Percentiles rank a stretch among this genome's conserved stretches.
phyloP scores from a whole-genome alignment of 2,888 invertebrate species.

The Teleogryllus oceanicus region DNA sequence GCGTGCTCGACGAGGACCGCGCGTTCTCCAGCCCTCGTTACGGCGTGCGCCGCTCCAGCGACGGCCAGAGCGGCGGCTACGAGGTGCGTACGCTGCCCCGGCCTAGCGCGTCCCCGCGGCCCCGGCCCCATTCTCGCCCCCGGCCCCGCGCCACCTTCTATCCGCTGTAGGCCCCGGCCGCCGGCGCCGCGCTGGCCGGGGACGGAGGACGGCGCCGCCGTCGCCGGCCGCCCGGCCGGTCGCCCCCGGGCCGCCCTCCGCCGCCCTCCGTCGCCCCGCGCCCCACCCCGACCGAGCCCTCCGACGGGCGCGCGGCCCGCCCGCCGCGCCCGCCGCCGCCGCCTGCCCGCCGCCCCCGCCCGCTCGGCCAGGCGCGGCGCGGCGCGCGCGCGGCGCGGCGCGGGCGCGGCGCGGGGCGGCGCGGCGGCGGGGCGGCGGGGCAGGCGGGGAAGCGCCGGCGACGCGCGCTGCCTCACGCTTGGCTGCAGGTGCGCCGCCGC shows the following conservation, averaged over 20 bases:
- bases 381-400: not conserved
- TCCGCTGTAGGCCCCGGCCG: not conserved
- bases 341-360: not conserved
- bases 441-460: conserved; percentile 3
- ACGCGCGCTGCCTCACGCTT: conserved; percentile 18
- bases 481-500: conserved; percentile 40
- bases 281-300: not conserved
- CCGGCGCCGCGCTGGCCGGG: not conserved
- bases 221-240: not conserved
- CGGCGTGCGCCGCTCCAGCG: conserved; percentile 43
- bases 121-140: conserved; percentile 18
- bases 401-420: not conserved
- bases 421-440: not conserved
- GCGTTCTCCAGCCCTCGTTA: conserved; percentile 39
- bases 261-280: not conserved
- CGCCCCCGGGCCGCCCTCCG: not conserved
- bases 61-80: conserved; percentile 37
- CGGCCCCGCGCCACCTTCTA: conserved; percentile 18
- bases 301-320: not conserved
- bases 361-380: not conserved
- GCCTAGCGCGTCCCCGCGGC: conserved; percentile 9
- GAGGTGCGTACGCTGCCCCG: conserved; percentile 18
- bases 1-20: conserved; percentile 45
- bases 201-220: not conserved
- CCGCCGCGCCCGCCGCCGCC: not conserved